Percentiles rank a stretch among this genome's conserved stretches.
Conservation (phyloP, 2,797 vertebrate genomes). For the Pterois miles region DNA sequence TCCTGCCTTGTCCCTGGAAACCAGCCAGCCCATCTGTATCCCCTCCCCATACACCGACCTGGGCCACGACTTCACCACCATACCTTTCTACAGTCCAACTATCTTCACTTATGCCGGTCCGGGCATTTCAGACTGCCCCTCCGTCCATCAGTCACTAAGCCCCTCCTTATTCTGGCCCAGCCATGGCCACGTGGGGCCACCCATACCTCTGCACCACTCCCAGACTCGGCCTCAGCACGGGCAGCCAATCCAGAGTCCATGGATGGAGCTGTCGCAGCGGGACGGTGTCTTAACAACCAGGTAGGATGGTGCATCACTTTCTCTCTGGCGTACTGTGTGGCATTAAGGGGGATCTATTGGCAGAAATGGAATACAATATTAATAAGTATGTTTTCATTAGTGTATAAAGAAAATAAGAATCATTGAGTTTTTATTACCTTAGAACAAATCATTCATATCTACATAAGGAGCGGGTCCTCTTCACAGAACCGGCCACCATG, state of each 20-base stretch:
- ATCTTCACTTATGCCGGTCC: slow-evolving; percentile 87
- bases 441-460: too few species aligned
- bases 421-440: too few species aligned
- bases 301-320: slow-evolving; percentile 64
- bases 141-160: slow-evolving; percentile 83
- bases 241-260: slow-evolving; percentile 84
- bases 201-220: slow-evolving; percentile 85
- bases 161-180: slow-evolving; percentile 87
- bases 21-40: slow-evolving; percentile 87
- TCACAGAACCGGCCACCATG: too few species aligned
- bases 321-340: accelerated
- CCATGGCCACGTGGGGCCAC: slow-evolving; percentile 83
- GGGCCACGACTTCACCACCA: slow-evolving; percentile 85
- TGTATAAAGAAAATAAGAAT: not conserved
- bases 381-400: not conserved
- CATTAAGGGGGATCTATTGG: not conserved
- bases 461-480: too few species aligned
- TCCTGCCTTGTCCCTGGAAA: slow-evolving; percentile 75
- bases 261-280: slow-evolving; percentile 83
- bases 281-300: slow-evolving; percentile 82
- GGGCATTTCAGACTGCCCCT: slow-evolving; percentile 77
- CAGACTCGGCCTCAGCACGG: slow-evolving; percentile 81
- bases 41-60: slow-evolving; percentile 90
- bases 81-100: slow-evolving; percentile 90
- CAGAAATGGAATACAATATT: not conserved